Percentiles rank a stretch among this genome's conserved stretches.
Conservation (phyloP, 1,140 invertebrate species). For the Fopius arisanus region DNA sequence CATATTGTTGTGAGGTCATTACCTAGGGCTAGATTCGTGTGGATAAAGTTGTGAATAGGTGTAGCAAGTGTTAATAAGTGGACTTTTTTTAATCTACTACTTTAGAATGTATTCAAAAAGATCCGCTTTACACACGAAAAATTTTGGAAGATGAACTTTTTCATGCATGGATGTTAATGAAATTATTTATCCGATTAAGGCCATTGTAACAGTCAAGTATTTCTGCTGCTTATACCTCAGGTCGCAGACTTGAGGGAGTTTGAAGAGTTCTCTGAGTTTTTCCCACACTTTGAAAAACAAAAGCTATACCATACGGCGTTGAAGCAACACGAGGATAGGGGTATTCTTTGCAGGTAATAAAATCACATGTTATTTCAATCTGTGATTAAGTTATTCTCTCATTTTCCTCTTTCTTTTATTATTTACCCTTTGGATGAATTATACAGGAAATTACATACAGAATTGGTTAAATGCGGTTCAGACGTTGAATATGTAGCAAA, state of each 20-base stretch:
- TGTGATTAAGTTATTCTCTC: background rate
- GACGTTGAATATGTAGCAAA: constrained; percentile 95
- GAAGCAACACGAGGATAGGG: constrained; percentile 77
- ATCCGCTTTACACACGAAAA: too few species aligned
- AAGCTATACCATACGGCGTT: constrained; percentile 83
- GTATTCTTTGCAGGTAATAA: constrained; percentile 76
- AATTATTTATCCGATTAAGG: constrained; percentile 3
- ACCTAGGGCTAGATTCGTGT: too few species aligned
- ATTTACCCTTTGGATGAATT: constrained; percentile 24
- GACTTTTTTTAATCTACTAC: too few species aligned
- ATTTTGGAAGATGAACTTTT: too few species aligned
- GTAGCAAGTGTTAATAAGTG: too few species aligned
- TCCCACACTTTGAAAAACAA: constrained; percentile 79
- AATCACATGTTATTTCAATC: background rate
- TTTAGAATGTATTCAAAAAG: too few species aligned
- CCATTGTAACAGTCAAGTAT: background rate
- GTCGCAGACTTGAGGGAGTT: constrained; percentile 90
- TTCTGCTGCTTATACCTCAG: constrained; percentile 61
- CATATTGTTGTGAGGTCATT: too few species aligned
- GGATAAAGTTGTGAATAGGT: too few species aligned
- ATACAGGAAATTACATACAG: constrained; percentile 78
- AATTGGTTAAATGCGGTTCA: constrained; percentile 86
- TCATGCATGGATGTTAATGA: too few species aligned
- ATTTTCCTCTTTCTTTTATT: constrained; percentile 15
- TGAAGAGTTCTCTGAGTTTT: constrained; percentile 80